Percentiles rank a stretch among this genome's conserved stretches.
phyloP scores from a whole-genome alignment of 2,888 invertebrate genomes.

The Hyles lineata region DNA sequence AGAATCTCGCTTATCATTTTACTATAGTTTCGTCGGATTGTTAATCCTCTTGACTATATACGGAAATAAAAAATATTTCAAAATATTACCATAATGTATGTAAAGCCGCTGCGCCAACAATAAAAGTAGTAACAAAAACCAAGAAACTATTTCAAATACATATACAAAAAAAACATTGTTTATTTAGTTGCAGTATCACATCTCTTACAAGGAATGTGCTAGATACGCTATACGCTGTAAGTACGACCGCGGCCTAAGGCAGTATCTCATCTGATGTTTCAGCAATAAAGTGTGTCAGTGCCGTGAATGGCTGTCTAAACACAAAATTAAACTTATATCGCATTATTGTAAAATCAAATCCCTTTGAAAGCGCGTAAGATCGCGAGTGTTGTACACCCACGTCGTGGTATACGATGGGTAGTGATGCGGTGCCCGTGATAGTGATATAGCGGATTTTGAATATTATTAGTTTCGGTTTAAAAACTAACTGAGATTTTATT shows the following conservation, averaged over 20 bases:
- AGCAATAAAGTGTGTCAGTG: conserved; percentile 29
- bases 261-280: conserved; percentile 22
- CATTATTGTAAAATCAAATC: conserved; percentile 67
- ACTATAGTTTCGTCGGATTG: no score
- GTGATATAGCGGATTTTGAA: background rate
- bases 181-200: no score
- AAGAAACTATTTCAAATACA: no score
- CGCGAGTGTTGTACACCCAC: conserved; percentile 66
- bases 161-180: background rate
- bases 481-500: no score
- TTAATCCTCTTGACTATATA: no score
- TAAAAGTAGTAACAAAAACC: no score
- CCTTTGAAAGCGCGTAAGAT: conserved; percentile 70
- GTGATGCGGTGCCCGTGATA: background rate
- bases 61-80: no score
- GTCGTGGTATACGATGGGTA: conserved; percentile 30
- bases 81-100: no score
- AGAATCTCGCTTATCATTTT: no score
- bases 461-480: background rate
- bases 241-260: background rate
- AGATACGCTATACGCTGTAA: background rate
- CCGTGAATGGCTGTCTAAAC: conserved; percentile 29
- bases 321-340: conserved; percentile 23
- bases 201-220: background rate
- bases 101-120: no score